phyloP scores from a whole-genome alignment of 2,113 vertebrate genomes.

The Neotragus pygmaeus region DNA sequence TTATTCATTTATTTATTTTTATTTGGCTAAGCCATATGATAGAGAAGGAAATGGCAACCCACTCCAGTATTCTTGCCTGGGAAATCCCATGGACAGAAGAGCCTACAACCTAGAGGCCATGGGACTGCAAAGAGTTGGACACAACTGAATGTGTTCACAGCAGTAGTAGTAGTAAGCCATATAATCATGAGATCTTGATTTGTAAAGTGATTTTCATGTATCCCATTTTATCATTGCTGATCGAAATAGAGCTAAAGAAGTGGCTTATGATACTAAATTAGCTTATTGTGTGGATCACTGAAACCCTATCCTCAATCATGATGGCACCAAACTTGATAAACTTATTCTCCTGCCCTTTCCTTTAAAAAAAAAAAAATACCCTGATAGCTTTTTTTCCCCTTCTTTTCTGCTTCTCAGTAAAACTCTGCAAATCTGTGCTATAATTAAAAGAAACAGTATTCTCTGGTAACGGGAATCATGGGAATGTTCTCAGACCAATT shows the following conservation, averaged over 20 bases:
- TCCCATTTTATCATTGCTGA: not conserved
- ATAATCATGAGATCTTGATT: not conserved
- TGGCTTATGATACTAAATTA: not conserved
- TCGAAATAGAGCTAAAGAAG: not conserved
- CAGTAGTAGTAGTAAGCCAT: not conserved
- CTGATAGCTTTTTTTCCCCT: not conserved
- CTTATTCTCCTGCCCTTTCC: not conserved
- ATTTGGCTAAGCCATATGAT: not conserved
- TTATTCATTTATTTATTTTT: not conserved
- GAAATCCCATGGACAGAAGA: not conserved
- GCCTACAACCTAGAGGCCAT: not conserved
- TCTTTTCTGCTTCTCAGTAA: constrained; percentile 30
- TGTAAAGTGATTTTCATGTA: not conserved
- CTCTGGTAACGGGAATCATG: constrained; percentile 34
- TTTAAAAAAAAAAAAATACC: not conserved
- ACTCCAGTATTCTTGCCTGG: not conserved
- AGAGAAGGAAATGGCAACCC: not conserved
- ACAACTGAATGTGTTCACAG: not conserved
- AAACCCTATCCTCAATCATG: not conserved
- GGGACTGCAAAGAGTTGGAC: not conserved
- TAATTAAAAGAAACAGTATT: constrained; percentile 53
- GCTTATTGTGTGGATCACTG: not conserved
- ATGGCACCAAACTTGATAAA: not conserved
- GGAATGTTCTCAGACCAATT: constrained; percentile 49
- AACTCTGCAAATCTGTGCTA: constrained; percentile 40